Percentiles rank a stretch among this genome's conserved stretches.
phyloP scores from a whole-genome alignment of 2,888 invertebrate genomes.

The Ectemnius lituratus region DNA sequence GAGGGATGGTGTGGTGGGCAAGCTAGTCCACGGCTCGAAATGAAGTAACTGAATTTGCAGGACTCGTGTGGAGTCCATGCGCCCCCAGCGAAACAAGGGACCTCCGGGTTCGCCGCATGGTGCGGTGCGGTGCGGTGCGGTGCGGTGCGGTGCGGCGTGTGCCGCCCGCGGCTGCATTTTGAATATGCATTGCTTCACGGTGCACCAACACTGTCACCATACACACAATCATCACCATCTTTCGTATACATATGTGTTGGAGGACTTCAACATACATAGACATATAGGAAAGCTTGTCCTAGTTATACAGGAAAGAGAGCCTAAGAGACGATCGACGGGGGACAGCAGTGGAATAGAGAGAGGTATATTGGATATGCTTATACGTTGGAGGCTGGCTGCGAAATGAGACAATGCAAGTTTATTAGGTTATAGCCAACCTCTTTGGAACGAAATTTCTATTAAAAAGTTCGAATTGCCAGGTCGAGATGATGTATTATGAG shows the following conservation, averaged over 20 bases:
- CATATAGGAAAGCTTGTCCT: conserved; percentile 9
- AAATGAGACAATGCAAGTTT: conserved; percentile 66
- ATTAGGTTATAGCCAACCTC: conserved; percentile 71
- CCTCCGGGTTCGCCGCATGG: conserved; percentile 54
- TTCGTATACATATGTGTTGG: conserved; percentile 44
- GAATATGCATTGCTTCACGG: conserved; percentile 76
- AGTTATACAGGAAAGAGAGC: conserved; percentile 3
- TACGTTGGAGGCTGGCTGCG: background rate
- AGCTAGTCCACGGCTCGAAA: conserved; percentile 66
- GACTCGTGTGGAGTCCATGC: conserved; percentile 64
- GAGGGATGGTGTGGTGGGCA: conserved; percentile 30
- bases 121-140: too few species aligned
- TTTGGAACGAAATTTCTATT: conserved; percentile 66
- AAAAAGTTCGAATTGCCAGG: conserved; percentile 67
- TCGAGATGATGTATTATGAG: too few species aligned
- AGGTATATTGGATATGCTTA: background rate
- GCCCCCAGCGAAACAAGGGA: conserved; percentile 60
- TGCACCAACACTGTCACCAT: conserved; percentile 55
- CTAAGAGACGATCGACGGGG: too few species aligned
- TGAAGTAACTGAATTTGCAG: conserved; percentile 76
- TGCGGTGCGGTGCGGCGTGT: too few species aligned
- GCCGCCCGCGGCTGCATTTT: conserved; percentile 76
- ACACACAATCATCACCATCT: conserved; percentile 52
- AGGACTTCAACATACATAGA: background rate
- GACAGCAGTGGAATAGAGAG: background rate